Base-by-base conservation (phyloP, 1,140 invertebrate genomes). In the Papilio aristodemus region DNA sequence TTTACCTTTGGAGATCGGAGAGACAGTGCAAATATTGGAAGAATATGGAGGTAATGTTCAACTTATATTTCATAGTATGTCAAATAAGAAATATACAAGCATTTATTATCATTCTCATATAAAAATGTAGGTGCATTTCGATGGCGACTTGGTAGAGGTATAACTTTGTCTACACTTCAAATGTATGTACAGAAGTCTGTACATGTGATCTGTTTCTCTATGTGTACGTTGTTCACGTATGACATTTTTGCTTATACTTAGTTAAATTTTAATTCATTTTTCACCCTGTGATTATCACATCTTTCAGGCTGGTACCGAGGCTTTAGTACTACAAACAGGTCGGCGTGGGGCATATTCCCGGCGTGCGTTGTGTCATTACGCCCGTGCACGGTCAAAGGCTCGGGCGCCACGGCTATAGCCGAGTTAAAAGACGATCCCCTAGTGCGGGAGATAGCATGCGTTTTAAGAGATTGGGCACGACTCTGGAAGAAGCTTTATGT, bases 401-500 rank as follows among this genome's bases (percentile, higher is more conserved):
- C 78, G 5, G 89, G 89, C 4, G 80, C 85, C 7, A 82, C 79
- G 0, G 89, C 86, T 4, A 86, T 89, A 22, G 87, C 86, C 36
- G 94, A 95, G 46, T 95, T 95, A 74, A 96, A 95, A 86, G 97
- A 97, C 83, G 97, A 98, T 92, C 94, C 96, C 0, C 95, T 97
- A n/a, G 96, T 98, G 0, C 93, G 94, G 57, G 97, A 98, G 92
- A 96, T 98, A n/a, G 96, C 97, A 3, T 93, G 96, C 68, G 97
- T 98, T 0, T 92, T 98, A 10, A 92, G 97, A 85, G 98, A 99
- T 95, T 99, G 98, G 98, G 96, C 95, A 27, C 91, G 95, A 72
- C 96, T 98, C 69, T 98, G 97, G 97, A 98, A 98, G 83, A 95
- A 94, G 69, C 92, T 98, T 11, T 98, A 95, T 93, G 95, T 97